Percentiles rank a stretch among this genome's conserved stretches.
phyloP scores from a whole-genome alignment of 2,888 invertebrate genomes.

The Drepana falcataria region DNA sequence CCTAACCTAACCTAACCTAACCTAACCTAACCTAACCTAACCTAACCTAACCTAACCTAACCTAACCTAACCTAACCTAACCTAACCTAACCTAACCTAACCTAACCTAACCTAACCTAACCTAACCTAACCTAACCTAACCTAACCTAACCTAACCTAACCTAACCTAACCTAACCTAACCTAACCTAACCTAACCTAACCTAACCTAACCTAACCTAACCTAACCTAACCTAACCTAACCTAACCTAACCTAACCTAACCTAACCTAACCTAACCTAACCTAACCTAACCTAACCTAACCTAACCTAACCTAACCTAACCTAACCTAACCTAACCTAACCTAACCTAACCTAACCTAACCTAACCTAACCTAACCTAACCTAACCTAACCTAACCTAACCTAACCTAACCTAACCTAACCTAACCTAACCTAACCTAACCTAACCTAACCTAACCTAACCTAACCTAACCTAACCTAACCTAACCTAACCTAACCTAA shows the following conservation, averaged over 20 bases:
- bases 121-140: conserved; percentile 11
- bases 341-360: conserved; percentile 8
- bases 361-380: conserved; percentile 13
- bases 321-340: conserved; percentile 9
- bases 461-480: conserved; percentile 9
- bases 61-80: conserved; percentile 5
- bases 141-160: conserved; percentile 10
- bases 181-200: conserved; percentile 12
- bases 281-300: conserved; percentile 10
- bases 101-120: conserved; percentile 6
- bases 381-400: neutral
- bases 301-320: conserved; percentile 13
- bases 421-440: conserved; percentile 10
- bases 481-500: conserved; percentile 10
- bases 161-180: conserved; percentile 8
- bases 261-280: conserved; percentile 14
- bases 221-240: conserved; percentile 11
- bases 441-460: conserved; percentile 1
- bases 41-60: conserved; percentile 6
- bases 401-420: conserved; percentile 8
- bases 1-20: conserved; percentile 12
- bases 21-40: conserved; percentile 10
- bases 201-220: conserved; percentile 14
- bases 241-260: conserved; percentile 12
- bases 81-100: conserved; percentile 8